Base-by-base conservation (phyloP, 2,888 invertebrate species). In the Drosophila paracracens region DNA sequence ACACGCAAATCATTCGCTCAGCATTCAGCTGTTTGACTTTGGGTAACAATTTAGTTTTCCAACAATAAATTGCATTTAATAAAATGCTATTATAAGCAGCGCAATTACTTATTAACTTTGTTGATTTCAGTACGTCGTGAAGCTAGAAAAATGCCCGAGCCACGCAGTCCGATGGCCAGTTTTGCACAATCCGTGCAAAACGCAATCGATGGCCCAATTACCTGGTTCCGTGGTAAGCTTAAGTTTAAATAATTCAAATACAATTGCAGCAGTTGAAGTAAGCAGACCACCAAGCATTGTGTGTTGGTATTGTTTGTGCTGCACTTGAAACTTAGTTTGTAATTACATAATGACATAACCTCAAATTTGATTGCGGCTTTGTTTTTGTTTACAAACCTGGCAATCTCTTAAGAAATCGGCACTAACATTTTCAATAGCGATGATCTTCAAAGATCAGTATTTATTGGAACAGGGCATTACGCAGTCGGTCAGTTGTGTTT, bases 191-290 rank as follows among this genome's bases (percentile, higher is more conserved):
- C 94, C 2, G 87, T 96, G 36, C 94, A 94, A 69, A 93, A 92
- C 79, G 92, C 95, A 4, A 88, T 97, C 62, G 96, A 97, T 91
- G 93, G 93, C 11, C 97, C 97, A 31, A 95, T 96, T 74, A 95
- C 95, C 63, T 96, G 95, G 94, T 95, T 97, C 89, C 94, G 96
- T 94, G 96, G 97, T 97, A 94, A 91, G 90, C 75, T 46, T 52
- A 31, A n/a, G 51, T 27, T 29, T 25, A 43, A 51, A 33, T 21
- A 1, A 48, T 0, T 16, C 0, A 25, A 43, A n/a, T 21, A 36
- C 50, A 61, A 33, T 31, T 31, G 25, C 13, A 31, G 2, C 10
- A 11, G 25, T 13, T 16, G 6, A 1, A 25, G 6, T 6, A 5
- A 2, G 31, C 33, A 1, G 10, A 2, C n/a, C 21, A 25, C 10